Conservation (phyloP, 2,113 vertebrate genomes). For the Promerops cafer region DNA sequence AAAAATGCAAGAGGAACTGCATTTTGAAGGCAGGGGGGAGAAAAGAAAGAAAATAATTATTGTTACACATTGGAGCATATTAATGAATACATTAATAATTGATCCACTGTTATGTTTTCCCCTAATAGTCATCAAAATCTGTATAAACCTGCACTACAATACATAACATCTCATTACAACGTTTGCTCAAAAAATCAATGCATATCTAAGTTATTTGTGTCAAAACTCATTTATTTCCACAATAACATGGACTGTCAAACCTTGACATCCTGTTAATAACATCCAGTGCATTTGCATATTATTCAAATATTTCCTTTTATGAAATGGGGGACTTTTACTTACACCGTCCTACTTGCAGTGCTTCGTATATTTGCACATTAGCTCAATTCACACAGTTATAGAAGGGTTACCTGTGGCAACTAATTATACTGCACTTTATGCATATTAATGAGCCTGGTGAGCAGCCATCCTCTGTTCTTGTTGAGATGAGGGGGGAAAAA, state of each 20-base stretch:
- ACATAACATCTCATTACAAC: slow-evolving; percentile 75
- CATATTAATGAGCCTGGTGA: slow-evolving; percentile 75
- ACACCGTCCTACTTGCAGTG: slow-evolving; percentile 33
- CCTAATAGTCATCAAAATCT: slow-evolving; percentile 77
- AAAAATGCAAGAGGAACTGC: slow-evolving; percentile 63
- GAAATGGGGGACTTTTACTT: slow-evolving; percentile 67
- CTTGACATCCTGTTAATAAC: slow-evolving; percentile 83
- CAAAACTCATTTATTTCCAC: slow-evolving; percentile 88
- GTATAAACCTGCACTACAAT: slow-evolving; percentile 69
- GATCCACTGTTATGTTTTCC: slow-evolving; percentile 69
- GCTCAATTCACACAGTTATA: slow-evolving; percentile 71
- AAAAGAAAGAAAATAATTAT: slow-evolving; percentile 67
- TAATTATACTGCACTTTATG: slow-evolving; percentile 77
- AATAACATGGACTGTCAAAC: slow-evolving; percentile 81
- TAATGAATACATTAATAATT: slow-evolving; percentile 80
- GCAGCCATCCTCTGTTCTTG: slow-evolving; percentile 54
- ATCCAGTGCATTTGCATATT: slow-evolving; percentile 81
- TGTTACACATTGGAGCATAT: slow-evolving; percentile 71
- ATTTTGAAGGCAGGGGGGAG: slow-evolving; percentile 5
- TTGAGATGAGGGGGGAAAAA: slow-evolving; percentile 50
- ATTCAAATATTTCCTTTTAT: slow-evolving; percentile 81
- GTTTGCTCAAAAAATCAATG: slow-evolving; percentile 81
- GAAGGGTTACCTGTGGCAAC: slow-evolving; percentile 82
- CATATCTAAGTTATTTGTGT: slow-evolving; percentile 85
- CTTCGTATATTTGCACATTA: slow-evolving; percentile 69